Evolutionary conservation across 2,113 vertebrate genomes (phyloP), one percentile per base, ranked within the genome.

Genomic region (Nothoprocta pentlandii): DNA sequence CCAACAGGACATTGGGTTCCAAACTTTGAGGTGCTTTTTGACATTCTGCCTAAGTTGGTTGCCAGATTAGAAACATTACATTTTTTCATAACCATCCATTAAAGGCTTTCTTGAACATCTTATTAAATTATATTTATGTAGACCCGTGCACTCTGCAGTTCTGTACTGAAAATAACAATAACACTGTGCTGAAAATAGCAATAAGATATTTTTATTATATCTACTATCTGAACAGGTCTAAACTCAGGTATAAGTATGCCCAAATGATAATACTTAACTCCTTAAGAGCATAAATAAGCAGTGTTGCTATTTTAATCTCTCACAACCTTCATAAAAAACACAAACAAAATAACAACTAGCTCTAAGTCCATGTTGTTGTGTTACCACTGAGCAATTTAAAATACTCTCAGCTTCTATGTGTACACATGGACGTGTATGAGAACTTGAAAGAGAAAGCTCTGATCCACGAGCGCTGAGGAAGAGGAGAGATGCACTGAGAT

Each of bases 261-360:
- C 8, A 62, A 19, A 80, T 21, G 8, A 44, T 2, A 21, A 12
- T 28, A 36, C 34, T 51, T 20, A 53, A 51, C 49, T 36, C 11
- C 67, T 56, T 4, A 39, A 47, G 6, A 69, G 12, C 14, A 84
- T 15, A 36, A 80, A 51, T 20, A 53, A 1, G 3, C 9, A 19
- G 8, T 47, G 4, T 14, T 4, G 6, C 3, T 80, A 46, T 54
- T 84, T 86, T 62, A 54, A 23, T 23, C 9, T 39, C 34, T 68
- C 0, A 0, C 6, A 70, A 51, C 68, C 19, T 39, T 39, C 34
- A 41, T 16, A 16, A 56, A 56, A 14, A 16, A 26, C 26, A 15
- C 13, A 56, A 56, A 56, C 28, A 23, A 36, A 19, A 11, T 8
- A 49, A 22, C 34, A 53, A 25, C 6, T 12, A n/a, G 8, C 9